Evolutionary conservation across 2,113 vertebrate genomes (phyloP).

Genomic region (Piprites chloris): DNA sequence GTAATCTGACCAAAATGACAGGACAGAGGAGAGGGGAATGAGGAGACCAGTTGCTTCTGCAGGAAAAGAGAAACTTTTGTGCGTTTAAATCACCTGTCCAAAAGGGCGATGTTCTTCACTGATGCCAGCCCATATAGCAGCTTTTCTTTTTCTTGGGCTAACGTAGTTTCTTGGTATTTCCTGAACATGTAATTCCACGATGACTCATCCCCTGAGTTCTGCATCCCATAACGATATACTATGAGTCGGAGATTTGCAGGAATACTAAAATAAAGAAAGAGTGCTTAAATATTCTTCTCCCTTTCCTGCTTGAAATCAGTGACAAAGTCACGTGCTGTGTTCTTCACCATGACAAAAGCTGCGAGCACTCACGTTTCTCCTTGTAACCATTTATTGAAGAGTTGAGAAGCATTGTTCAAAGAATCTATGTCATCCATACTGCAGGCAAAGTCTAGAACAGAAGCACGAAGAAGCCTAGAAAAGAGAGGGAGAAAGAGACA

Average conservation of each 20-base stretch:
- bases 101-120: constrained; percentile 76
- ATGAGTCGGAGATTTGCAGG: constrained; percentile 87
- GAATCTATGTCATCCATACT: constrained; percentile 75
- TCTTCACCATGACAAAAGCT: background rate
- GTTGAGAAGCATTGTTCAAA: constrained; percentile 69
- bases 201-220: constrained; percentile 71
- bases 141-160: constrained; percentile 98
- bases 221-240: constrained; percentile 94
- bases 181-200: constrained; percentile 85
- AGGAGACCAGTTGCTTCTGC: background rate
- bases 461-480: constrained; percentile 85
- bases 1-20: background rate
- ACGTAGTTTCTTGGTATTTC: constrained; percentile 75
- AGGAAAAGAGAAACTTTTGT: background rate
- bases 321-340: background rate
- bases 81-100: constrained; percentile 75
- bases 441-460: constrained; percentile 84
- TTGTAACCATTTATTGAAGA: constrained; percentile 80
- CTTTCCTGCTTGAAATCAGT: background rate
- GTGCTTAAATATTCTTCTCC: background rate
- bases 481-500: background rate
- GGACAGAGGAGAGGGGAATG: background rate
- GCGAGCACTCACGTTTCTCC: constrained; percentile 54
- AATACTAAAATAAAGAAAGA: constrained; percentile 66
- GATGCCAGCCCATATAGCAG: constrained; percentile 92